A percentile compares a stretch with the other conserved stretches of the same genome.
phyloP scores from a whole-genome alignment of 2,888 invertebrate species.

The Tipula confusa region DNA sequence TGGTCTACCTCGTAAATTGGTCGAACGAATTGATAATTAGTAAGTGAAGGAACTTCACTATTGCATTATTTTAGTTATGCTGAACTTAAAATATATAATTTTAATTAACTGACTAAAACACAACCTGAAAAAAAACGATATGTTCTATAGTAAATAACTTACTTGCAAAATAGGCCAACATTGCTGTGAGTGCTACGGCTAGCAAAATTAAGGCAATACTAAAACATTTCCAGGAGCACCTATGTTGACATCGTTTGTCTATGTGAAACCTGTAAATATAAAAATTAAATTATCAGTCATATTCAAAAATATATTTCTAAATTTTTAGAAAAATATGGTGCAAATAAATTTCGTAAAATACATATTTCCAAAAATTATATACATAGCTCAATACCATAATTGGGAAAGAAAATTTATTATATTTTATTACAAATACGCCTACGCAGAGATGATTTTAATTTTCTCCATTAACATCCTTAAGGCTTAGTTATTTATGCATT shows the following conservation, averaged over 20 bases:
- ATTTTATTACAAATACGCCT: neutral
- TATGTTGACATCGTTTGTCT: constrained; percentile 88
- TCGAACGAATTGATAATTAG: no score
- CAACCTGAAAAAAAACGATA: neutral
- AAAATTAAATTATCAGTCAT: neutral
- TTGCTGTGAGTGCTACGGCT: constrained; percentile 83
- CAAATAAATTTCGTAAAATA: neutral
- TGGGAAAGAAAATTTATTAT: neutral
- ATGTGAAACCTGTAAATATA: constrained; percentile 66
- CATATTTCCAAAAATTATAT: neutral
- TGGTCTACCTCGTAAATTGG: no score
- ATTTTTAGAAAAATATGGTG: neutral
- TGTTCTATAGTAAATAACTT: constrained; percentile 48
- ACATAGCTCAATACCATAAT: neutral
- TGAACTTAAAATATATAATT: no score
- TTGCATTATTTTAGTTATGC: no score
- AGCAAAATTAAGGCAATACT: constrained; percentile 89
- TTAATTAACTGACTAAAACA: no score
- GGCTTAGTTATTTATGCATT: neutral
- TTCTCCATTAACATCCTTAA: neutral
- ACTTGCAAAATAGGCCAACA: constrained; percentile 95
- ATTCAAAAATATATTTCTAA: neutral
- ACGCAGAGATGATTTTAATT: no score
- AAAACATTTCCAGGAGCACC: constrained; percentile 95
- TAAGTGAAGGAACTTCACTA: no score